Evolutionary conservation across 2,113 vertebrate genomes (phyloP).

Genomic region (Ctenodactylus gundi): DNA sequence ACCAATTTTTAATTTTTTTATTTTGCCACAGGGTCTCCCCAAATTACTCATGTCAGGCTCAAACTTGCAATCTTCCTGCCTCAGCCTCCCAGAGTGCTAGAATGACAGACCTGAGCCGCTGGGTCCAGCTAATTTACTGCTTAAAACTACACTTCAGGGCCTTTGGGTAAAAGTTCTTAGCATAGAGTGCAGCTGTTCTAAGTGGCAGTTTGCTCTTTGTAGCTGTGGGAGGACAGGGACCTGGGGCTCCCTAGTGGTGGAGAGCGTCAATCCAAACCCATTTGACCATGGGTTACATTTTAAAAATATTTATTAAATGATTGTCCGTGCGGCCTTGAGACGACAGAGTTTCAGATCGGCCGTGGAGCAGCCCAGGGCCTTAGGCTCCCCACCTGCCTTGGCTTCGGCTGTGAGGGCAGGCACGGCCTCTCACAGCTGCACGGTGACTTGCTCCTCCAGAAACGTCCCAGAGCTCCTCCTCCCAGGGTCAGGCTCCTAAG

Average conservation of each 20-base stretch:
- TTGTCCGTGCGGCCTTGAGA: background rate
- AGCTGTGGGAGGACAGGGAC: background rate
- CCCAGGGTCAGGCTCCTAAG: background rate
- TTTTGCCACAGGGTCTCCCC: too few relatives aligned
- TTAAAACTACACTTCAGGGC: background rate
- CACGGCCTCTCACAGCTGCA: background rate
- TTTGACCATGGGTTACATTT: background rate
- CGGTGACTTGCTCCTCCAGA: background rate
- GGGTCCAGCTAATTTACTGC: background rate
- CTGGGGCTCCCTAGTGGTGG: background rate
- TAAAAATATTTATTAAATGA: background rate
- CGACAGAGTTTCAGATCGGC: background rate
- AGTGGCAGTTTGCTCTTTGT: background rate
- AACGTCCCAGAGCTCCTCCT: too few relatives aligned
- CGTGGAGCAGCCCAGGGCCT: background rate
- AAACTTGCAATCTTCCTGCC: too few relatives aligned
- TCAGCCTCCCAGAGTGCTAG: too few relatives aligned
- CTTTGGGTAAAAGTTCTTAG: background rate
- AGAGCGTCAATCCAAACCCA: background rate
- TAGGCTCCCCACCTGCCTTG: background rate
- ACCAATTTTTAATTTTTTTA: too few relatives aligned
- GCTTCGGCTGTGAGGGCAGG: background rate
- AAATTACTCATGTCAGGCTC: too few relatives aligned
- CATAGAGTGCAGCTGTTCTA: accelerated
- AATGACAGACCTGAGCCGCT: too few relatives aligned